phyloP scores from a whole-genome alignment of 2,113 vertebrate genomes.

The Gasterosteus nipponicus region DNA sequence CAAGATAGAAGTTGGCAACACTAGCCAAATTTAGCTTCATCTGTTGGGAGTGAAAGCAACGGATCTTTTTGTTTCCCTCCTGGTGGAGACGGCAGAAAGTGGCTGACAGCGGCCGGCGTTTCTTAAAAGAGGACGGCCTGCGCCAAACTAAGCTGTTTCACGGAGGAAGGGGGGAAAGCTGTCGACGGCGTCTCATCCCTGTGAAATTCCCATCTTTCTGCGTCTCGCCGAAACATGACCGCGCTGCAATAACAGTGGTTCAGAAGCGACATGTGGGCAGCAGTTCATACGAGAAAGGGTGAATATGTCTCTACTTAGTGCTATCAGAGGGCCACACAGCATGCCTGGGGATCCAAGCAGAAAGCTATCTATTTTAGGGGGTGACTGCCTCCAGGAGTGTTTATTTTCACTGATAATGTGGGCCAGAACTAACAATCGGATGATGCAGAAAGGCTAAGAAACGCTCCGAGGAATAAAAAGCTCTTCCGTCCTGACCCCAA shows the following conservation, averaged over 20 bases:
- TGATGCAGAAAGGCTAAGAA: slow-evolving; percentile 60
- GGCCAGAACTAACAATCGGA: slow-evolving; percentile 80
- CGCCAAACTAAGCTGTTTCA: slow-evolving; percentile 68
- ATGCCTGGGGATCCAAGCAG: slow-evolving; percentile 56
- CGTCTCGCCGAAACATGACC: slow-evolving; percentile 38
- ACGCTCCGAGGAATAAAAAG: slow-evolving; percentile 70
- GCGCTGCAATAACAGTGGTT: slow-evolving; percentile 54
- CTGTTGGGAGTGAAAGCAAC: slow-evolving; percentile 60
- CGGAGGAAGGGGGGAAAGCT: slow-evolving; percentile 24
- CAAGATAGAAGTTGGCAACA: background rate
- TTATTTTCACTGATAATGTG: slow-evolving; percentile 75
- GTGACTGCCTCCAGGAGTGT: slow-evolving; percentile 80
- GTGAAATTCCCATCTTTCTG: slow-evolving; percentile 72
- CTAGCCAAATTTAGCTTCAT: slow-evolving; percentile 42
- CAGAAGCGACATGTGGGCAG: slow-evolving; percentile 51
- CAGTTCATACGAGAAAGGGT: slow-evolving; percentile 36
- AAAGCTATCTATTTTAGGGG: slow-evolving; percentile 76
- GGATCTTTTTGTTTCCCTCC: slow-evolving; percentile 61
- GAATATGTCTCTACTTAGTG: slow-evolving; percentile 60
- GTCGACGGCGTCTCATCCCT: slow-evolving; percentile 52
- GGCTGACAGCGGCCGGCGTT: slow-evolving; percentile 45
- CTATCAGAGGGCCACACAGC: slow-evolving; percentile 77
- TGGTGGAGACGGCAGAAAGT: slow-evolving; percentile 62
- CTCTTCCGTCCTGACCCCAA: slow-evolving; percentile 72
- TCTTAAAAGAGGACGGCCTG: slow-evolving; percentile 38